A percentile compares a stretch with the other conserved stretches of the same genome.
phyloP scores from a whole-genome alignment of 2,113 vertebrate genomes.

The Cynoglossus semilaevis region DNA sequence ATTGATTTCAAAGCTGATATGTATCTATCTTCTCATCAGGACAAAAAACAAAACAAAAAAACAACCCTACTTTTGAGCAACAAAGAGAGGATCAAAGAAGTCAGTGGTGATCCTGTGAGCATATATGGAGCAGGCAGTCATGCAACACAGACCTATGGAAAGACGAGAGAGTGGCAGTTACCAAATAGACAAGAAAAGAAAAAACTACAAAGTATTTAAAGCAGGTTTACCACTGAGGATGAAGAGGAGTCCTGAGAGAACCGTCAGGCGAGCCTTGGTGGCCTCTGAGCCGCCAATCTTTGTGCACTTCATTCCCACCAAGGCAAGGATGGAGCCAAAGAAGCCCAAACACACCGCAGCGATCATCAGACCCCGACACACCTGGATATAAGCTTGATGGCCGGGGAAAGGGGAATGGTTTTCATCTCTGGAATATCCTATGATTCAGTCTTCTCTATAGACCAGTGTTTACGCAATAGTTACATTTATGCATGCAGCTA shows the following conservation, averaged over 20 bases:
- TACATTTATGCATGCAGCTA: no score
- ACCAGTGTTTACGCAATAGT: no score
- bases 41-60: no score
- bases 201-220: not conserved
- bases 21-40: no score
- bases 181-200: not conserved
- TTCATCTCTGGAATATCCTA: no score
- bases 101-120: conserved; percentile 94
- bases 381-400: conserved; percentile 89
- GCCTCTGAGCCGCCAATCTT: conserved; percentile 89
- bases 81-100: conserved; percentile 92
- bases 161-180: conserved; percentile 1
- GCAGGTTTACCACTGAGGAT: conserved; percentile 84
- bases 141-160: conserved; percentile 84
- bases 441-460: no score
- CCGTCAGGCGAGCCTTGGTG: conserved; percentile 88
- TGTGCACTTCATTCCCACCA: conserved; percentile 97
- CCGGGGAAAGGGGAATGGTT: not conserved
- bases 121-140: conserved; percentile 93
- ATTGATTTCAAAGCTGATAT: no score
- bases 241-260: conserved; percentile 86
- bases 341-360: conserved; percentile 89
- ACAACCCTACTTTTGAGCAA: conserved; percentile 91
- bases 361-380: conserved; percentile 95
- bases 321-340: conserved; percentile 83